Evolutionary conservation across 2,888 invertebrate genomes (phyloP), one percentile per base, ranked within the genome.

Genomic region (Adineta ricciae): DNA sequence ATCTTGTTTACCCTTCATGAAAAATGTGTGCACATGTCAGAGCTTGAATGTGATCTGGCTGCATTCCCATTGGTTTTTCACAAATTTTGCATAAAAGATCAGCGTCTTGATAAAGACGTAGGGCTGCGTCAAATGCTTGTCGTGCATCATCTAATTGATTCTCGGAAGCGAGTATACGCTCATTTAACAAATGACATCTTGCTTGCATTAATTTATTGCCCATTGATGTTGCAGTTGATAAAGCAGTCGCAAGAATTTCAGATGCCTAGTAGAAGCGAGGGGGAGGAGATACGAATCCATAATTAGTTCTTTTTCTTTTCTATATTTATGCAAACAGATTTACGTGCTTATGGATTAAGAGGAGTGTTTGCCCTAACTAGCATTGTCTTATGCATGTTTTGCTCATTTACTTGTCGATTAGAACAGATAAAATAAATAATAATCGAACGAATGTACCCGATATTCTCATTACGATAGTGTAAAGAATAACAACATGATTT

Each of bases 1-100:
- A n/a, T 73, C 19, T 5, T 14, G 9, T n/a, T 78, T 86, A 89
- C 90, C 89, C 88, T 85, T 87, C 88, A 89, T 95, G 95, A 83
- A 95, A 92, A 87, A 95, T 95, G 89, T 95, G 95, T 4, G 95
- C 94, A 91, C 95, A 96, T 4, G 95, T 94, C 87, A 95, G 91
- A n/a, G 94, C 94, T 88, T 95, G 95, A 78, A 95, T 91, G 27
- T 88, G 88, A 84, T 93, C 93, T 88, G 93, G 93, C 0, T 93
- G 93, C 87, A 94, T 93, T 3, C 94, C 94, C 87, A 95, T 93
- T 2, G 94, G 93, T 87, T 94, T 93, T 19, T 90, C 90, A 89
- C 95, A 95, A 9, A 94, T 93, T 2, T 95, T 95, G 89, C 96
- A 96, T 64, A 93, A 93, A 3, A 96, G 92, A 87, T 94, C 94